Base-by-base conservation (phyloP, 2,888 invertebrate species). In the Pecten maximus region DNA sequence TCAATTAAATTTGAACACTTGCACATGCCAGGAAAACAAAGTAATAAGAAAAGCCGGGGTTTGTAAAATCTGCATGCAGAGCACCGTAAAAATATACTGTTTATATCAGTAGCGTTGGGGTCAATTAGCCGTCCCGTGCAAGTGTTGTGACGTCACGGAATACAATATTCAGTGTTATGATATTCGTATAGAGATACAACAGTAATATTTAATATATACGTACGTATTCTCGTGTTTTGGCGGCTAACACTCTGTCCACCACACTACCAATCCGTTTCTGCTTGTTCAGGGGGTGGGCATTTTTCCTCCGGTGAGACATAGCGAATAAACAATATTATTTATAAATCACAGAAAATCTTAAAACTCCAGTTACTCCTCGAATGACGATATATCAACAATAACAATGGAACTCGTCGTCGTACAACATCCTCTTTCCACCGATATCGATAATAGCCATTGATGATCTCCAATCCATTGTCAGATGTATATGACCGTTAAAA, bases 251-350 rank as follows among this genome's bases (percentile, higher is more conserved):
- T 44, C 90, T 60, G 40, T 92, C 91, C 88, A 92, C 89, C 28
- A 92, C 91, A 23, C 89, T 89, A 6, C 89, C 89, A 87, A 92
- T 92, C 44, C 91, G 50, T 50, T 91, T 90, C 40, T 92, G 91
- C 88, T 94, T 94, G 90, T 93, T 94, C 88, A 93, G 89, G 15
- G 95, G 95, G 50, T 94, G 94, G 0, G 94, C 92, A 93, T 94
- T 94, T 91, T 95, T 95, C 88, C 95, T 92, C 44, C 95, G 89
- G 88, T 94, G 94, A 12, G 95, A 93, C 95, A 95, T 95, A 28
- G 2, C 60, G 40, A 39, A 54, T 54, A 8, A 23, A 19, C n/a
- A 23, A 54, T 19, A 54, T 54, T 54, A 19, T 54, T 54, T 35
- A 44, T 15, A 28, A 28, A 86, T 89, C 40, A 74, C 15, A 86